Base-by-base conservation (phyloP, 2,888 invertebrate species). In the Idaea biselata region DNA sequence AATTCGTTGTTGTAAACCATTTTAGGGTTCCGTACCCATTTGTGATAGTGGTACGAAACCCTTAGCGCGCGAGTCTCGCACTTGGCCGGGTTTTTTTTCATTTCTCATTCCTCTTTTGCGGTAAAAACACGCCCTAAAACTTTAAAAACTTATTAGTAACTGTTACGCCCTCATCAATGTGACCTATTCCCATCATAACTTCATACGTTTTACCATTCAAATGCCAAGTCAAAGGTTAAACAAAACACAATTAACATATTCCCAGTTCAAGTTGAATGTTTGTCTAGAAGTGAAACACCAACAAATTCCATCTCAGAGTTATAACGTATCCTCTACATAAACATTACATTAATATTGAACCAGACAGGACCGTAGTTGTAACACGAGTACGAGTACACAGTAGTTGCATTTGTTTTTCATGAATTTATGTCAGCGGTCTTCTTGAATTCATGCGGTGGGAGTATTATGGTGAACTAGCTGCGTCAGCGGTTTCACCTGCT, bases 301-400 rank as follows among this genome's bases (percentile, higher is more conserved):
- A 56, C 56, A 56, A 64, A 60, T 62, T 64, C 64, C 63, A 66
- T 66, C 63, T 53, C 58, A 16, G 33, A 60, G 53, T 16, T 56
- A 67, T 67, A 63, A 59, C 68, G 65, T 68, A 76, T 70, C 72
- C 71, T 74, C 70, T 75, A 73, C 76, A 76, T 76, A 75, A 75
- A 77, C 73, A 78, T 74, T 67, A 73, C 77, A 81, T 80, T 81
- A 81, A 83, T 80, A 81, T 83, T 79, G 78, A 82, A 80, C 69
- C 73, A 73, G 73, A 73, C 72, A 71, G 67, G 66, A 73, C 16
- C 61, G 62, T 65, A 67, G 66, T 65, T 66, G 63, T 71, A 65
- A 64, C 64, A 60, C 54, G 71, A 74, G 73, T 75, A 25, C 25
- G 25, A 25, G 25, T 25, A 75, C 73, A 74, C 64, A 67, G 68